Evolutionary conservation across 2,888 invertebrate species (phyloP).

Genomic region (Julus scanicus): DNA sequence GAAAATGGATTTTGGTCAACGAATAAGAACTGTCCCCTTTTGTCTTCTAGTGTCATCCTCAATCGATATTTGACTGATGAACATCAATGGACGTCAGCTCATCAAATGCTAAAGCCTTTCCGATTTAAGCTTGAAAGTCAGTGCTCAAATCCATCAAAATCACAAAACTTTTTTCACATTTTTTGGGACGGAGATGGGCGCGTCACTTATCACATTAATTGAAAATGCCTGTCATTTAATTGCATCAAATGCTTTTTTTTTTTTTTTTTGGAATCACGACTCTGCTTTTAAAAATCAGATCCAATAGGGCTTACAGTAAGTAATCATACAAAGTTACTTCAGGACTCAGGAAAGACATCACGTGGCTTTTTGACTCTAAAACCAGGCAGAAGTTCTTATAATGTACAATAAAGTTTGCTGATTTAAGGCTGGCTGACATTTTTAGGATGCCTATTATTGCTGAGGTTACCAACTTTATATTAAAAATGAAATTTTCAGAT

Average conservation of each 20-base stretch:
- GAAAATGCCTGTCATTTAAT: conserved; percentile 25
- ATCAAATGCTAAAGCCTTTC: background rate
- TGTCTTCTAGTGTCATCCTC: conserved; percentile 20
- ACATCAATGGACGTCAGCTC: conserved; percentile 31
- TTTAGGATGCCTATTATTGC: no score
- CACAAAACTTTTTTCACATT: background rate
- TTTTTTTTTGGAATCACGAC: background rate
- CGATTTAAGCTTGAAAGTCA: background rate
- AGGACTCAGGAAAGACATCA: no score
- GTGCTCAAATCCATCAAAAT: conserved; percentile 42
- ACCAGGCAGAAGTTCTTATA: no score
- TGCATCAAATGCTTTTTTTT: background rate
- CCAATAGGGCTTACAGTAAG: no score
- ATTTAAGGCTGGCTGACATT: no score
- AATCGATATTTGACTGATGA: conserved; percentile 47
- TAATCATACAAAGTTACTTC: no score
- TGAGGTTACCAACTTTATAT: no score
- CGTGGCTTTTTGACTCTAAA: no score
- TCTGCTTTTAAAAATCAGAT: background rate
- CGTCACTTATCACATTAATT: conserved; percentile 22
- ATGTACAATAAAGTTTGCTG: no score
- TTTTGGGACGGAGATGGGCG: background rate
- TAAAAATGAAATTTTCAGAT: no score
- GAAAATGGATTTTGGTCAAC: conserved; percentile 43
- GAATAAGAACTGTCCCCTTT: conserved; percentile 37